phyloP scores from a whole-genome alignment of 2,888 invertebrate genomes.

The Eupithecia inturbata region DNA sequence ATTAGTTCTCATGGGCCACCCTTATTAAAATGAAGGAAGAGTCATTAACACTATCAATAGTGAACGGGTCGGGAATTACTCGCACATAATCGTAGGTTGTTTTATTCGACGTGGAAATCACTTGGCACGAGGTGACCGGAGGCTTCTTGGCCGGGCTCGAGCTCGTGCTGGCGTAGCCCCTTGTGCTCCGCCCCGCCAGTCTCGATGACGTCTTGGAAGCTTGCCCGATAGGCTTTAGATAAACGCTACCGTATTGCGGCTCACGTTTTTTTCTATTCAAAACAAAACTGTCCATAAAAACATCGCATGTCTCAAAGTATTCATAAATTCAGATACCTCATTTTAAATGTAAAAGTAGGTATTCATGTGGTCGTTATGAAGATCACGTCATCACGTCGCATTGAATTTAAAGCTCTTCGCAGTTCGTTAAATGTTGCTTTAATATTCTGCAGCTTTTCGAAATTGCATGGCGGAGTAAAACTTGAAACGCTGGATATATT shows the following conservation, averaged over 20 bases:
- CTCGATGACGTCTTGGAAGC: slow-evolving; percentile 72
- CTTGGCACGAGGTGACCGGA: slow-evolving; percentile 63
- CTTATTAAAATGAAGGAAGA: slow-evolving; percentile 37
- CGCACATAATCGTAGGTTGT: neutral
- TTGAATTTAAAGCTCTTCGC: slow-evolving; percentile 51
- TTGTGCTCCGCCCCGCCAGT: slow-evolving; percentile 49
- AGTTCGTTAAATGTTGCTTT: slow-evolving; percentile 49
- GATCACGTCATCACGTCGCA: slow-evolving; percentile 51
- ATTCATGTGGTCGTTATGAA: slow-evolving; percentile 52
- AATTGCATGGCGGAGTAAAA: slow-evolving; percentile 47
- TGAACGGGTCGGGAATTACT: neutral
- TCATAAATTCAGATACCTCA: slow-evolving; percentile 45
- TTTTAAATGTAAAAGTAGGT: slow-evolving; percentile 52
- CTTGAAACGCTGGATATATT: slow-evolving; percentile 53
- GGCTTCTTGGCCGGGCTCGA: slow-evolving; percentile 61
- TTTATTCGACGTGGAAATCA: slow-evolving; percentile 44
- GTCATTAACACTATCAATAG: slow-evolving; percentile 26
- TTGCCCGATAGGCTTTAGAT: slow-evolving; percentile 75
- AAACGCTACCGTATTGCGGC: slow-evolving; percentile 67
- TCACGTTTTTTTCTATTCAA: slow-evolving; percentile 38
- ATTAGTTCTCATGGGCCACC: slow-evolving; percentile 45
- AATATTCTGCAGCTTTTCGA: slow-evolving; percentile 44
- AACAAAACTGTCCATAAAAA: slow-evolving; percentile 20
- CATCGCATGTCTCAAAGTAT: slow-evolving; percentile 6
- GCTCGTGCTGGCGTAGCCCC: slow-evolving; percentile 59